Percentiles rank a stretch among this genome's conserved stretches.
Conservation (phyloP, 2,888 invertebrate species). For the Eupithecia subfuscata region DNA sequence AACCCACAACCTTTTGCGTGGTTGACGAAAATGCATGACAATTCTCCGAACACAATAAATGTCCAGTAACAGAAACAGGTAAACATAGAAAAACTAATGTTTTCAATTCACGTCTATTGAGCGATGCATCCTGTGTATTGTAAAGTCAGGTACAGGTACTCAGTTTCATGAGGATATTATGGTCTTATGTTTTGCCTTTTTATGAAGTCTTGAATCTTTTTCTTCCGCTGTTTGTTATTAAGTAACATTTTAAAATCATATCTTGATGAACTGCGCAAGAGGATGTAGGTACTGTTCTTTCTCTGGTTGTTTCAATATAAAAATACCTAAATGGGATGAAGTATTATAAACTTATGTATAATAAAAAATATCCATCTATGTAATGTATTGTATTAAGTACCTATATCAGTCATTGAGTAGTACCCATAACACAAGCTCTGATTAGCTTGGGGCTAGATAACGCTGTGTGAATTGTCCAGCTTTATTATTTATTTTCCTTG, state of each 20-base stretch:
- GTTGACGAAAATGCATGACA: neutral
- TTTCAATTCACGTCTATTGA: conserved; percentile 48
- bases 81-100: conserved; percentile 47
- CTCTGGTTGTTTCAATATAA: neutral
- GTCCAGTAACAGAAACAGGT: conserved; percentile 2
- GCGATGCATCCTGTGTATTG: conserved; percentile 64
- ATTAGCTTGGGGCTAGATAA: too few relatives aligned
- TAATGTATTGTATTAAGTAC: too few relatives aligned
- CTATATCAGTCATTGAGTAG: too few relatives aligned
- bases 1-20: neutral
- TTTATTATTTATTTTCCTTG: neutral
- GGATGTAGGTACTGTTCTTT: neutral
- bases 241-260: too few relatives aligned
- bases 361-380: too few relatives aligned
- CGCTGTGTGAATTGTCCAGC: too few relatives aligned
- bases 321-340: too few relatives aligned
- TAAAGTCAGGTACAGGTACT: conserved; percentile 43
- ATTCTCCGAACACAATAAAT: neutral
- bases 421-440: too few relatives aligned
- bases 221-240: too few relatives aligned
- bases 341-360: too few relatives aligned
- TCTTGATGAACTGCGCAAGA: neutral
- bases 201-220: too few relatives aligned
- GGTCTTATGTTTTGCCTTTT: neutral
- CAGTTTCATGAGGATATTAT: neutral